Evolutionary conservation across 2,888 invertebrate genomes (phyloP), one percentile per base, ranked within the genome.

Genomic region (Strigamia transsilvanica): DNA sequence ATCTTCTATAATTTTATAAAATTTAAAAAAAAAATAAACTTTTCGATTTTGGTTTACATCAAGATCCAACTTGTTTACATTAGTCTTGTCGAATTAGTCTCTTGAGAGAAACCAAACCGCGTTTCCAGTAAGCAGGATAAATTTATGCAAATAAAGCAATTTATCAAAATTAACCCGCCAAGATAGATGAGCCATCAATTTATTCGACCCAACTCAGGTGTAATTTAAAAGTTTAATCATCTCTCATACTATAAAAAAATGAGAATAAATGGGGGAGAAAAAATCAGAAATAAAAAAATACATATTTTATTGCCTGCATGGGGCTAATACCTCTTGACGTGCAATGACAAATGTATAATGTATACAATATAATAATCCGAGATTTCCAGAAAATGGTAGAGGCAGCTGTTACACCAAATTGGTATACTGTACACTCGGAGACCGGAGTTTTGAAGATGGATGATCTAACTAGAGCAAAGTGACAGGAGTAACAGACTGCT

Each of bases 271-370:
- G 0, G 38, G 10, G 10, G 10, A 6, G 10, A 38, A 10, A 6
- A 38, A 38, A 38, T 10, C 38, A 38, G 38, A 38, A 38, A 27
- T 27, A 27, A 2, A 38, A 38, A 38, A 38, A 38, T 5, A 38
- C 2, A 38, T 38, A 38, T 38, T 38, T 38, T 38, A 38, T 38
- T 38, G 38, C 38, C 38, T 38, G 38, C 38, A 38, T 38, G 38
- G 38, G 38, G 38, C 61, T 61, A 61, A 61, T 61, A 61, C 61
- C 61, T 61, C 61, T 61, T 61, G 61, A 61, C 61, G 61, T 9
- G 61, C 18, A 61, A 61, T 61, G 61, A 61, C 61, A 23, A 61
- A 61, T 61, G 61, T 61, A 61, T 23, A 23, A 61, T 61, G 18
- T 21, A 61, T 23, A 61, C 13, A 46, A n/a, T 13, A 61, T 61